Conservation (phyloP, 1,140 invertebrate species). For the Ericerus pela region DNA sequence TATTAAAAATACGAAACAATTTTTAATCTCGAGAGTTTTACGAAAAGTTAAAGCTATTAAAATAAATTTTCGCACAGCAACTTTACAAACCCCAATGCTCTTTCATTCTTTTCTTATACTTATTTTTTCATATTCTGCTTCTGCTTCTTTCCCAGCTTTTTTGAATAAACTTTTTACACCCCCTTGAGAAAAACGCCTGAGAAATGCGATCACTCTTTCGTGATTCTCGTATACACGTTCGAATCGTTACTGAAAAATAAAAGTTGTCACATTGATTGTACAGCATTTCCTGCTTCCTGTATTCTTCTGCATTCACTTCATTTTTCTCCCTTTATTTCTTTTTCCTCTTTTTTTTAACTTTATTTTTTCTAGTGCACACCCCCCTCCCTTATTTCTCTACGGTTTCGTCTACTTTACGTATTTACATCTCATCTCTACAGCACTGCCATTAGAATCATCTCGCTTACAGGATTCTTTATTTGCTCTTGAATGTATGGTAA, state of each 20-base stretch:
- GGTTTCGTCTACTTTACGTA: no score
- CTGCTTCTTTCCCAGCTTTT: neutral
- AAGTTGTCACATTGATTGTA: slow-evolving; percentile 8
- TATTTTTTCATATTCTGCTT: no score
- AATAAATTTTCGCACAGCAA: neutral
- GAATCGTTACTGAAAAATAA: slow-evolving; percentile 2
- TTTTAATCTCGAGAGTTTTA: slow-evolving; percentile 3
- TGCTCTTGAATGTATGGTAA: no score
- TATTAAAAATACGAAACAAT: neutral
- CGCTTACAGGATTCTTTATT: no score
- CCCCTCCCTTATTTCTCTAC: no score
- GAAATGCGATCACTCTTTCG: neutral
- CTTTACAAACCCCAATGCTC: neutral
- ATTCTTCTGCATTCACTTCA: neutral
- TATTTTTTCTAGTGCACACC: no score
- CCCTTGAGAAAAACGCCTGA: neutral
- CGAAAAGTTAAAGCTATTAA: neutral
- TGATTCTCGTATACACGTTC: neutral
- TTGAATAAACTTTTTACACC: neutral
- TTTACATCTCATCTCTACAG: no score
- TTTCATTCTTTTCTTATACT: no score
- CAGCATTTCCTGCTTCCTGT: neutral
- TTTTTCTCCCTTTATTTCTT: neutral
- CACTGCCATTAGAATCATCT: no score
- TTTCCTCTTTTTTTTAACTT: neutral